phyloP scores from a whole-genome alignment of 2,113 vertebrate genomes.

The Atrichornis clamosus region DNA sequence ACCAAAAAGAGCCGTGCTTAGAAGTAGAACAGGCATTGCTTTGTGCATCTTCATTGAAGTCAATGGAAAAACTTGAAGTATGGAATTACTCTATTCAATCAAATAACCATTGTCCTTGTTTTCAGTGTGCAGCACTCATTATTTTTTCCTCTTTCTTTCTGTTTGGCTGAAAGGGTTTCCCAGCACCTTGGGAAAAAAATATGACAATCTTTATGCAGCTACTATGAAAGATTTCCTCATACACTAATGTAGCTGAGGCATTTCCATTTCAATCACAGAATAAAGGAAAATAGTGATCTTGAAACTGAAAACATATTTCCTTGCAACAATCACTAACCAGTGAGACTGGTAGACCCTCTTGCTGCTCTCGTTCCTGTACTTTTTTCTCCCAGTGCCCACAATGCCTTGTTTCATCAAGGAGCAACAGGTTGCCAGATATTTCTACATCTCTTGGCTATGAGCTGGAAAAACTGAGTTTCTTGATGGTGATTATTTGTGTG shows the following conservation, averaged over 20 bases:
- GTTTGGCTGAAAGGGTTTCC: neutral
- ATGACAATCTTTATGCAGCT: neutral
- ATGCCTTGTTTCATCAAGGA: neutral
- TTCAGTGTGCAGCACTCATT: neutral
- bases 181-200: neutral
- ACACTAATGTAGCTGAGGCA: neutral
- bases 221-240: neutral
- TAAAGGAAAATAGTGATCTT: neutral
- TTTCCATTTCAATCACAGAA: neutral
- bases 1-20: neutral
- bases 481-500: neutral
- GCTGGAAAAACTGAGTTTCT: neutral
- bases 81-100: neutral
- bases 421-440: neutral
- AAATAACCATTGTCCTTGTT: neutral
- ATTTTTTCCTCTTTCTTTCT: neutral
- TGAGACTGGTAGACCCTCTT: neutral
- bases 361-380: neutral
- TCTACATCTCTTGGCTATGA: neutral
- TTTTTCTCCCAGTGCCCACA: neutral
- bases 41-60: neutral
- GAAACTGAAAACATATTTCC: neutral
- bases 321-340: neutral
- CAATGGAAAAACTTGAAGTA: neutral
- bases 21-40: neutral